A percentile compares a stretch with the other conserved stretches of the same genome.
These are phyloP conservation scores for Hoplias malabaricus DNA, from an alignment of 2,113 vertebrate genomes.

Conservation along the genomic window DNA sequence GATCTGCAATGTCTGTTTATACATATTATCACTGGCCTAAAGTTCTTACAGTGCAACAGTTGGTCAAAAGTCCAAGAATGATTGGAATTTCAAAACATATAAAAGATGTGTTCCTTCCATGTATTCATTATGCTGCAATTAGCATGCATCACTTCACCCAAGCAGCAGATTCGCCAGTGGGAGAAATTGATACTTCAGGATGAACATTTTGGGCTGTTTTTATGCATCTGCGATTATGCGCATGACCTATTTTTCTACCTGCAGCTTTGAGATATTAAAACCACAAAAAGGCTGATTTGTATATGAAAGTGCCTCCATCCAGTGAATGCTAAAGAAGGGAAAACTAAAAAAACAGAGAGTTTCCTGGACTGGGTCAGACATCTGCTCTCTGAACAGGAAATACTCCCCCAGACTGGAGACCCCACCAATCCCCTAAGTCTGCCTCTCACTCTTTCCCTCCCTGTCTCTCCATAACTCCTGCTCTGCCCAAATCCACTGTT, in stretches of 20 bases:
- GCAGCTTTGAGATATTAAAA: conserved; percentile 55
- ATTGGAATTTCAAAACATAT: too few relatives aligned
- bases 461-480: conserved; percentile 33
- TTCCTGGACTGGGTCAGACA: conserved; percentile 50
- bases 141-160: conserved; percentile 50
- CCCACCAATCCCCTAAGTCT: conserved; percentile 33
- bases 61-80: neutral
- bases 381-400: conserved; percentile 55
- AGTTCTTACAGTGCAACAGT: neutral
- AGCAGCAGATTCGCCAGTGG: conserved; percentile 18
- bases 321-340: conserved; percentile 5
- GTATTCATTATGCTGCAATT: conserved; percentile 25
- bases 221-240: conserved; percentile 49
- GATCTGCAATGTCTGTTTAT: neutral
- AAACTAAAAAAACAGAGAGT: conserved; percentile 46
- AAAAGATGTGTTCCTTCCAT: conserved; percentile 17
- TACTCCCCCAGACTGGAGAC: conserved; percentile 42
- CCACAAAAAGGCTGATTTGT: conserved; percentile 15
- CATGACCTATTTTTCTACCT: conserved; percentile 59
- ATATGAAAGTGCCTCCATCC: conserved; percentile 34
- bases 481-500: conserved; percentile 12
- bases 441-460: conserved; percentile 7
- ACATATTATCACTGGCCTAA: neutral
- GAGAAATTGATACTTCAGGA: conserved; percentile 42
- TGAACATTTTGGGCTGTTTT: conserved; percentile 32